Evolutionary conservation across 2,888 invertebrate species (phyloP), one percentile per base, ranked within the genome.

Genomic region (Syrphus vitripennis): DNA sequence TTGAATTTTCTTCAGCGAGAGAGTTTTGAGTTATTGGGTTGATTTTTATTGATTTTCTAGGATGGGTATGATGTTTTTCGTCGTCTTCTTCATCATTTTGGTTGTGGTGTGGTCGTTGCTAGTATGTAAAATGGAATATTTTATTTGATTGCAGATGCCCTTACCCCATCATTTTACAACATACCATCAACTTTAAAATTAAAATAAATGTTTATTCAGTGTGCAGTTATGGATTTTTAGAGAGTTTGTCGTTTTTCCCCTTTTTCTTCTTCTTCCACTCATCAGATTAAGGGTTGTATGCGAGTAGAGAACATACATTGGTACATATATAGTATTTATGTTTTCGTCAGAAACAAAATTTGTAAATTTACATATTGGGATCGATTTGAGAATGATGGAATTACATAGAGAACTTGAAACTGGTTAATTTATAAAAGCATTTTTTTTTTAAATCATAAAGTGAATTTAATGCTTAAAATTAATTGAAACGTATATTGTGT

Each of bases 1-100:
- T 48, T 76, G 10, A 72, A 69, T 40, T 61, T 65, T 67, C 70
- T 63, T 78, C n/a, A 14, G 12, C 59, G 24, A 34, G 34, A 34
- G 34, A 34, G 12, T 34, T 34, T 10, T 34, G 6, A 12, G 19
- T 55, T 19, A 42, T 48, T 69, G 69, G 69, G 71, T 70, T 75
- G 76, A 24, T 48, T 71, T 69, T 21, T 84, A 80, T 81, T 69
- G 80, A 81, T 81, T 84, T 84, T 84, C 63, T 34, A 69, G 84
- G 61, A 61, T 19, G 80, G 76, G 76, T 71, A 65, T 26, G 34
- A 29, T 67, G 37, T 24, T n/a, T n/a, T n/a, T n/a, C n/a, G 45
- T 72, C 19, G 57, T 29, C 29, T 4, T 59, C 2, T 14, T 50
- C 6, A 1, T 31, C 4, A 9, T 31, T 9, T 9, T 31, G 6